Base-by-base conservation (phyloP, 2,797 vertebrate species). In the Helicolenus hilgendorfi region DNA sequence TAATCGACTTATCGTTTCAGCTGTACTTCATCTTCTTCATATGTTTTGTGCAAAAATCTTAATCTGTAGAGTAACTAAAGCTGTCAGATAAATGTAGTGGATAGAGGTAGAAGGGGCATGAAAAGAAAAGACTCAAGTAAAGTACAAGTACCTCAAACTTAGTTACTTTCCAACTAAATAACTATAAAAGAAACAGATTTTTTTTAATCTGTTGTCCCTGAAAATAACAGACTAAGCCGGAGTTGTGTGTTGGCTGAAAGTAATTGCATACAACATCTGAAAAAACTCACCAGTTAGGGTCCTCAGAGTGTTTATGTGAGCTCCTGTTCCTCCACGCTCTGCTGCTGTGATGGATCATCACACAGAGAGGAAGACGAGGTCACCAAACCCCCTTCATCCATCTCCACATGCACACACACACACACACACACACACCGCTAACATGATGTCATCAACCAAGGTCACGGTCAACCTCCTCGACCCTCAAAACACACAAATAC, bases 241-340 rank as follows among this genome's bases (percentile, higher is more conserved):
- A 65, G 63, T 29, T 24, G 8, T 38, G 56, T 59, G n/a, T 29
- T 24, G 53, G 49, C 20, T 53, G 3, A 56, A 71, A 56, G 11
- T 29, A 29, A 49, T 4, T 4, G 14, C 35, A 64, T 4, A 67
- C 11, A 41, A 8, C 35, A 35, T 56, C 29, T n/a, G 1, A 15
- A 29, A 36, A 22, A 64, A 1, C 35, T 6, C n/a, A 22, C 11
- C 15, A 29, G n/a, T 49, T 15, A 49, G 15, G 45, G 11, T 22
- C 68, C 20, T n/a, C 56, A 8, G 27, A 5, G 59, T 75, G 72
- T 75, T 64, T 33, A 33, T 3, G 31, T 53, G 27, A 45, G 58
- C 36, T 74, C 58, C 72, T 62, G 72, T 45, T 41, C 13, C 72
- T 74, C 56, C 18, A 29, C 56, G 71, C 71, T 60, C 72, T 31